Conservation (phyloP, 2,797 vertebrate genomes). For the Siniperca scherzeri region DNA sequence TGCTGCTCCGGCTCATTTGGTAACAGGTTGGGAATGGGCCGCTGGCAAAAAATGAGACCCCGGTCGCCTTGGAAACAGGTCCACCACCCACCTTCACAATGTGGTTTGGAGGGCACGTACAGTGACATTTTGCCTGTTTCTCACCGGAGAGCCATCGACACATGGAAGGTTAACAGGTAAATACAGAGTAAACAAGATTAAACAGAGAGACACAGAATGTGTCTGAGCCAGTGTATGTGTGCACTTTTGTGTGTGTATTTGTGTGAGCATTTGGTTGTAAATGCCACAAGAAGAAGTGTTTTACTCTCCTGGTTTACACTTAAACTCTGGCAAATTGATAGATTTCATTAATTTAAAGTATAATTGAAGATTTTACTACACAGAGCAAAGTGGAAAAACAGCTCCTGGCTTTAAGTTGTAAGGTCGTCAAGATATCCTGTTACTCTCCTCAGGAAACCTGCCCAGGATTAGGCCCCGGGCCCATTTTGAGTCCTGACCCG, state of each 20-base stretch:
- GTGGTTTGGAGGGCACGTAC: slow-evolving; percentile 77
- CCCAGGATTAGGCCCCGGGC: slow-evolving; percentile 27
- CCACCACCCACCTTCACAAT: slow-evolving; percentile 81
- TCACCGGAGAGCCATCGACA: slow-evolving; percentile 42
- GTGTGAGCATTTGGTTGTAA: background rate
- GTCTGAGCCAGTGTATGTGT: background rate
- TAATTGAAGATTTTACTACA: background rate
- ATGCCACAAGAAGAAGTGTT: background rate
- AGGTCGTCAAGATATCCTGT: slow-evolving; percentile 33
- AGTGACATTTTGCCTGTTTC: slow-evolving; percentile 82
- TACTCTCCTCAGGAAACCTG: slow-evolving; percentile 25
- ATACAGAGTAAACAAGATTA: slow-evolving; percentile 15
- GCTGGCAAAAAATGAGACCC: slow-evolving; percentile 93
- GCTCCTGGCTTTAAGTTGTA: background rate
- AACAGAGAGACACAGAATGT: slow-evolving; percentile 12
- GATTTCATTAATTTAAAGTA: background rate
- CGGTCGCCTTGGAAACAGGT: slow-evolving; percentile 89
- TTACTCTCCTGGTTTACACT: background rate
- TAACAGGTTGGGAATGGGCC: slow-evolving; percentile 96
- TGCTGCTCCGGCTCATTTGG: slow-evolving; percentile 90
- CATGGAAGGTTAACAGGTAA: slow-evolving; percentile 45
- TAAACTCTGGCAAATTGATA: background rate
- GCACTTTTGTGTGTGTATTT: background rate
- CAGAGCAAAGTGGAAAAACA: slow-evolving; percentile 30
- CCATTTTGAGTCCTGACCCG: slow-evolving; percentile 18